These are phyloP conservation scores for Rhizomys pruinosus DNA, from an alignment of 2,113 vertebrate species.

Conservation along the genomic window DNA sequence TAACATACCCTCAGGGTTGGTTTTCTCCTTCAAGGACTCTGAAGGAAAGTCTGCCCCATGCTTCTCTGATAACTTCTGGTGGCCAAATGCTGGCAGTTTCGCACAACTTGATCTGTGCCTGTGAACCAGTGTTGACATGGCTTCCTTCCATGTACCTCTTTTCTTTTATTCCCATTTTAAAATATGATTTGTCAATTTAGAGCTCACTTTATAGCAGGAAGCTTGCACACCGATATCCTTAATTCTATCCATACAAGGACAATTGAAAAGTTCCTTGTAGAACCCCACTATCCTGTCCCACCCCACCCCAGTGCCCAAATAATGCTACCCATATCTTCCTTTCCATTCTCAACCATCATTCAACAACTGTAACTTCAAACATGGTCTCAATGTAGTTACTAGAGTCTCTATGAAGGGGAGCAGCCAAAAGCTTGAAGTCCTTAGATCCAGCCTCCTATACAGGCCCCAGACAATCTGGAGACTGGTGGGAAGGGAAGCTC, in stretches of 20 bases:
- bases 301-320: too few relatives aligned
- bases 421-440: not conserved
- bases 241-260: too few relatives aligned
- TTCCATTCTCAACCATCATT: not conserved
- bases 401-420: not conserved
- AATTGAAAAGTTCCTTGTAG: not conserved
- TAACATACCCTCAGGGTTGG: not conserved
- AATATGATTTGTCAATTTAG: not conserved
- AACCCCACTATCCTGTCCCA: rapidly evolving
- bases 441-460: not conserved
- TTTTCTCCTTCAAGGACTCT: not conserved
- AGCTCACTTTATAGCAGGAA: not conserved
- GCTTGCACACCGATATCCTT: not conserved
- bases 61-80: not conserved
- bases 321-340: not conserved
- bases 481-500: rapidly evolving
- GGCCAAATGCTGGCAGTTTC: rapidly evolving
- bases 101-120: too few relatives aligned
- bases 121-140: rapidly evolving
- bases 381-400: not conserved
- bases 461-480: not conserved
- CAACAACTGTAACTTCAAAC: not conserved
- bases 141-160: not conserved
- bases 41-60: not conserved
- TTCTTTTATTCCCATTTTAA: not conserved